Evolutionary conservation across 2,888 invertebrate species (phyloP).

Genomic region (Leucoma salicis): DNA sequence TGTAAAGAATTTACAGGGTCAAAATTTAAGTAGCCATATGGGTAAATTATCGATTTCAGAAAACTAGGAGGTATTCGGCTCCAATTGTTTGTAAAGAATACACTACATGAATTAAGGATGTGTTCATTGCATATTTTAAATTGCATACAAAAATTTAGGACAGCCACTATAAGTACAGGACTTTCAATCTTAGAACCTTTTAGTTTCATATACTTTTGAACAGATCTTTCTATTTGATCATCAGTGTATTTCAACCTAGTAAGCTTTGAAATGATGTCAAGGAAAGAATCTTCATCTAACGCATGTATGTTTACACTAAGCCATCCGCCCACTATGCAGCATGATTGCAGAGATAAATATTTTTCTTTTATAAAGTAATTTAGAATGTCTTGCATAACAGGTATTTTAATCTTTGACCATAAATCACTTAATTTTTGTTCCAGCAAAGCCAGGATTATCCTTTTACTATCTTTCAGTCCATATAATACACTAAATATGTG

Average conservation of each 20-base stretch:
- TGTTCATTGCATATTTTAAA: conserved; percentile 80
- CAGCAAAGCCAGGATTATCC: conserved; percentile 78
- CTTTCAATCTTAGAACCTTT: conserved; percentile 71
- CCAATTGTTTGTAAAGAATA: conserved; percentile 78
- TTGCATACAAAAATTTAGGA: conserved; percentile 84
- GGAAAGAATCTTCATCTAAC: conserved; percentile 79
- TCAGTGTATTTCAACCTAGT: conserved; percentile 80
- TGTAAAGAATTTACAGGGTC: conserved; percentile 67
- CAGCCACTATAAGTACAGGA: conserved; percentile 81
- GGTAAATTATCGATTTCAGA: conserved; percentile 80
- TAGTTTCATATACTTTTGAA: conserved; percentile 84
- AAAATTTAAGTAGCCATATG: conserved; percentile 84
- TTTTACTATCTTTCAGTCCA: conserved; percentile 82
- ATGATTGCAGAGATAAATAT: conserved; percentile 64
- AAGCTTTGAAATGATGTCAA: conserved; percentile 79
- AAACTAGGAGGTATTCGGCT: conserved; percentile 73
- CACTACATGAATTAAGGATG: conserved; percentile 82
- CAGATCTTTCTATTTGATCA: conserved; percentile 77
- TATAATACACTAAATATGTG: conserved; percentile 81
- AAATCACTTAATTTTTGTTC: conserved; percentile 81
- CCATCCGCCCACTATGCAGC: conserved; percentile 78
- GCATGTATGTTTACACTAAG: conserved; percentile 83
- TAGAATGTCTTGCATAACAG: conserved; percentile 74
- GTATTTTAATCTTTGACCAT: conserved; percentile 79
- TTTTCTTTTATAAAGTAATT: conserved; percentile 62